Base-by-base conservation (phyloP, 2,797 vertebrate species). In the Corythornis leucogaster region DNA sequence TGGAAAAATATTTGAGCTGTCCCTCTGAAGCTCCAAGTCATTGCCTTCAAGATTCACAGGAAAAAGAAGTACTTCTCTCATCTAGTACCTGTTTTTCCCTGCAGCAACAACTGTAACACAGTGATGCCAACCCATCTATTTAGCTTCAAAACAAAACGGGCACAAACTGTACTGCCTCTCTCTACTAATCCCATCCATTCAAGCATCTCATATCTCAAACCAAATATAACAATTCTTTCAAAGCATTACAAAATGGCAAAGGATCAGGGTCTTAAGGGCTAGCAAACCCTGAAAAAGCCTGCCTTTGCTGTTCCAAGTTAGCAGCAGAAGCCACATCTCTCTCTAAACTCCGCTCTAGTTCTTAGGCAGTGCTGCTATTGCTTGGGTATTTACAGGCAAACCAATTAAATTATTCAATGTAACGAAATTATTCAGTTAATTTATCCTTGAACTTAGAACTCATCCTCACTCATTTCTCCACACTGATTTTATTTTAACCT, bases 401-500 rank as follows among this genome's bases (percentile, higher is more conserved):
- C 16, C 20, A 71, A 70, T 30, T 74, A 67, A 71, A 46, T 31
- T 6, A 63, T 38, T 82, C 2, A 45, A 14, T 71, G 58, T 31
- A 69, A 48, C 30, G 21, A 19, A 30, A n/a, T 53, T 30, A 28
- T 58, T 81, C 9, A 53, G 40, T 63, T 77, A 80, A 59, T n/a
- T 55, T 38, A 48, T 45, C 53, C 26, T 31, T 48, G 40, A 92
- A 69, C 61, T 77, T 54, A 26, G 33, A 84, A 62, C 30, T 68
- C 66, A 84, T 71, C 24, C 28, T 42, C 33, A 46, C 17, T 57
- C 50, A 20, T 82, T 86, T 74, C 78, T 71, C 80, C 83, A 69
- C 28, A 24, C 42, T 31, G 21, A 26, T 64, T 62, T 79, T 98
- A 61, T 69, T 70, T 79, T 62, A 96, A 99, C 99, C 98, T 98